phyloP scores from a whole-genome alignment of 2,113 vertebrate species.

The Panthera tigris region DNA sequence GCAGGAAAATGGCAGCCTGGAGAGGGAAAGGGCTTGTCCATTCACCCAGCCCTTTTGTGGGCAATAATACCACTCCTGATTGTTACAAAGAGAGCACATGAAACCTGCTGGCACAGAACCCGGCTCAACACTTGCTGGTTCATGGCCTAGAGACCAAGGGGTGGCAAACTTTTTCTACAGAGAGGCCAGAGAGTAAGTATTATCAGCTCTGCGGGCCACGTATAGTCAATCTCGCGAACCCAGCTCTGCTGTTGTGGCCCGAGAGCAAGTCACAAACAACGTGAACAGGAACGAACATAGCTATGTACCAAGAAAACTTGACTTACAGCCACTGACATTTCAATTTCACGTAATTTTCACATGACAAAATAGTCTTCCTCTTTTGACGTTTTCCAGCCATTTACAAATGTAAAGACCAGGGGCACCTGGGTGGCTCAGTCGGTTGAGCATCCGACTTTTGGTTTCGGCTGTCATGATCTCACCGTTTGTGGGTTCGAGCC shows the following conservation, averaged over 20 bases:
- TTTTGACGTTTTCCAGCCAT: background rate
- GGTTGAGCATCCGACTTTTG: no score
- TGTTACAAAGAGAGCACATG: background rate
- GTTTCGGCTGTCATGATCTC: no score
- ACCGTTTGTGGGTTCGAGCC: no score
- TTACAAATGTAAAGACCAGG: background rate
- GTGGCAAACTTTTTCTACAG: background rate
- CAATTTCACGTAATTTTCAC: background rate
- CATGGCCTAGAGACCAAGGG: background rate
- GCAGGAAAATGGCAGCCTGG: background rate
- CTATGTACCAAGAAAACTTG: background rate
- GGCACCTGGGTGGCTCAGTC: no score
- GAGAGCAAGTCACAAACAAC: background rate
- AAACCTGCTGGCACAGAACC: background rate
- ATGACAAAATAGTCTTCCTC: background rate
- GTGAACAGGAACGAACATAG: background rate
- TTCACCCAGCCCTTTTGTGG: background rate
- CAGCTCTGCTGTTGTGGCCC: rapidly evolving
- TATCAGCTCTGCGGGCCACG: background rate
- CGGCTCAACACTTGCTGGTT: background rate
- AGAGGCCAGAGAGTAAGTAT: background rate
- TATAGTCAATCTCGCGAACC: rapidly evolving
- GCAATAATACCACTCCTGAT: background rate
- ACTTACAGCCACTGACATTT: background rate
- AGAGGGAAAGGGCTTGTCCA: background rate